Conservation (phyloP, 2,113 vertebrate species). For the Tauraco erythrolophus region DNA sequence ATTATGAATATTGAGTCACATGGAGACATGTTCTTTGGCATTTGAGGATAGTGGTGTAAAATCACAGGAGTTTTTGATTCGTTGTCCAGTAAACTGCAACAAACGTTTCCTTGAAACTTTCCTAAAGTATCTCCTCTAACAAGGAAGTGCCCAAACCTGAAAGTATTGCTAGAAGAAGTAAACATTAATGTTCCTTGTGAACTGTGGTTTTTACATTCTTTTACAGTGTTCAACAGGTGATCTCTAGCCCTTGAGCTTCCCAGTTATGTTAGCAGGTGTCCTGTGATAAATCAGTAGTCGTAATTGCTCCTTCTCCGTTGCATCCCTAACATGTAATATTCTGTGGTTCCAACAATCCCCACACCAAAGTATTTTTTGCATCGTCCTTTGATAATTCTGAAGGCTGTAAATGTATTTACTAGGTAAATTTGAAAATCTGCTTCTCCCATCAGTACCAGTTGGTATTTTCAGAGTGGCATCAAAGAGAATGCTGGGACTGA, state of each 20-base stretch:
- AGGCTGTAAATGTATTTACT: background rate
- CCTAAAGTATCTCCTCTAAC: background rate
- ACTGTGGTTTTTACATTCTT: background rate
- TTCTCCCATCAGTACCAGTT: background rate
- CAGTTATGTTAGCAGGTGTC: background rate
- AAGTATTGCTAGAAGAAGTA: background rate
- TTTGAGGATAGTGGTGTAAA: background rate
- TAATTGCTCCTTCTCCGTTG: background rate
- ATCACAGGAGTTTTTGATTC: background rate
- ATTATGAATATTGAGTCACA: background rate
- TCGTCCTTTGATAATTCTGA: background rate
- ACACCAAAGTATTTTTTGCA: background rate
- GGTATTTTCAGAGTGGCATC: background rate
- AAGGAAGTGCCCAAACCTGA: background rate
- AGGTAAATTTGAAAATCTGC: background rate
- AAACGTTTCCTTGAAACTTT: background rate
- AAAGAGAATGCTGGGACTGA: background rate
- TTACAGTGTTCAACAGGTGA: background rate
- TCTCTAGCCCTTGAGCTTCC: background rate
- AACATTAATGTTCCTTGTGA: background rate
- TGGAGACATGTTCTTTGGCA: background rate
- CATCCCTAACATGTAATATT: background rate
- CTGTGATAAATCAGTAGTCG: background rate
- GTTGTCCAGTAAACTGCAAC: background rate
- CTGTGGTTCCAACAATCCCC: background rate